A percentile compares a stretch with the other conserved stretches of the same genome.
Conservation (phyloP, 30 jellyfish, hydroid and myxozoan species). For the Clytia hemisphaerica region DNA sequence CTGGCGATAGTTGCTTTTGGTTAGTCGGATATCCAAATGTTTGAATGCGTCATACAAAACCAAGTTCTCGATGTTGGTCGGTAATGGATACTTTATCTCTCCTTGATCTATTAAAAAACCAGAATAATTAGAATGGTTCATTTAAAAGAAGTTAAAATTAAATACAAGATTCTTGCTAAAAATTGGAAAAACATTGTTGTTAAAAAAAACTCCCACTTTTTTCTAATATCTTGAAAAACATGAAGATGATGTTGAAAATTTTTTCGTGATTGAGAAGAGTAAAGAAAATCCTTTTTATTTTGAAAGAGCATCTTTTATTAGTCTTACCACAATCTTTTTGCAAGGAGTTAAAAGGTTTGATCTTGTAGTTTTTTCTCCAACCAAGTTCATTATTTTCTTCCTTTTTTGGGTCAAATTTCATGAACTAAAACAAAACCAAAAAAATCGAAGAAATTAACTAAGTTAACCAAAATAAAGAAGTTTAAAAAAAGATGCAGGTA, state of each 20-base stretch:
- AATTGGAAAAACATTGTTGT: too few species aligned
- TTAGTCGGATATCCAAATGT: constrained; percentile 26
- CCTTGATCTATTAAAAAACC: constrained; percentile 15
- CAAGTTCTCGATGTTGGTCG: constrained; percentile 49
- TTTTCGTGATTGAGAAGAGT: too few species aligned
- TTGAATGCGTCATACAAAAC: constrained; percentile 60
- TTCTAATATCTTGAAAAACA: too few species aligned
- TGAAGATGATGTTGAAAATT: too few species aligned
- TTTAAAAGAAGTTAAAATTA: too few species aligned
- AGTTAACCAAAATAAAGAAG: background rate
- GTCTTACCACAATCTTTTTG: too few species aligned
- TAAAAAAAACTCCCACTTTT: too few species aligned
- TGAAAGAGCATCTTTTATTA: too few species aligned
- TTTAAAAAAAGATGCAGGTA: too few species aligned
- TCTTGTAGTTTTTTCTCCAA: constrained; percentile 41
- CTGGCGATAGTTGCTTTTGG: constrained; percentile 37
- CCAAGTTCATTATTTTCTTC: constrained; percentile 42
- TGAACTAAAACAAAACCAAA: background rate
- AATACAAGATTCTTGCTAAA: too few species aligned
- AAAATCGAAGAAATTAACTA: background rate
- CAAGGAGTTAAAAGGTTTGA: constrained; percentile 42
- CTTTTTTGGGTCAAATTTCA: constrained; percentile 34
- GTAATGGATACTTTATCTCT: constrained; percentile 37
- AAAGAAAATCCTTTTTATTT: too few species aligned
- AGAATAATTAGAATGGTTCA: too few species aligned